A percentile compares a stretch with the other conserved stretches of the same genome.
These are phyloP conservation scores for Aricia agestis DNA, from an alignment of 1,140 invertebrate genomes.

Conservation along the genomic window DNA sequence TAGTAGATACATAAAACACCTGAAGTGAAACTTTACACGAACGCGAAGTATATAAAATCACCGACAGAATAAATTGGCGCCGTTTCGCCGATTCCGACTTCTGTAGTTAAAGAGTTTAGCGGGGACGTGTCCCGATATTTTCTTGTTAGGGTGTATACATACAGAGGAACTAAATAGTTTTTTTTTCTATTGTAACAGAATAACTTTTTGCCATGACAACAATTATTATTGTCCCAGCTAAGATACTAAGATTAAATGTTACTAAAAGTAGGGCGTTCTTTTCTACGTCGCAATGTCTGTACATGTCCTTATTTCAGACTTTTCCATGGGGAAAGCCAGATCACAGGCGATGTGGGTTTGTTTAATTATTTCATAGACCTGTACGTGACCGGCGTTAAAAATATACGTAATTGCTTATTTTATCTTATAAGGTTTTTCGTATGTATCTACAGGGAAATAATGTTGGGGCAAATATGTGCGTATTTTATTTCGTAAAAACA, in stretches of 20 bases:
- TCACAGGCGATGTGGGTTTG: slow-evolving; percentile 22
- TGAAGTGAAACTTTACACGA: neutral
- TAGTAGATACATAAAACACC: neutral
- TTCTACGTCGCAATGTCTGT: neutral
- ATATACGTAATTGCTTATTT: slow-evolving; percentile 13
- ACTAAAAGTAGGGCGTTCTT: no score
- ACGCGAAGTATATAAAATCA: neutral
- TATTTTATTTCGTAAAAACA: neutral
- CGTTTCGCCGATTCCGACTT: slow-evolving; percentile 20
- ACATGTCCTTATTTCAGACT: slow-evolving; percentile 10
- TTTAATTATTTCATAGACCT: slow-evolving; percentile 24
- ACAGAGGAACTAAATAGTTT: neutral
- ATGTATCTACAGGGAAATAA: slow-evolving; percentile 16
- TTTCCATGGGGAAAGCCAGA: slow-evolving; percentile 15
- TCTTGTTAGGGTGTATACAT: slow-evolving; percentile 6
- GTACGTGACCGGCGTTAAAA: slow-evolving; percentile 18
- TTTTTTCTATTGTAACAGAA: no score
- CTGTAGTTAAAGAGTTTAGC: slow-evolving; percentile 21
- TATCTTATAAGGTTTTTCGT: slow-evolving; percentile 7
- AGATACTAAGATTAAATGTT: no score
- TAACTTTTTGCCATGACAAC: no score
- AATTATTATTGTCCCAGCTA: no score
- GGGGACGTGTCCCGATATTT: slow-evolving; percentile 18
- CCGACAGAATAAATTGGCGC: slow-evolving; percentile 2
- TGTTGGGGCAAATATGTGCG: neutral